Base-by-base conservation (phyloP, 2,888 invertebrate genomes). In the Epinotia ramella region DNA sequence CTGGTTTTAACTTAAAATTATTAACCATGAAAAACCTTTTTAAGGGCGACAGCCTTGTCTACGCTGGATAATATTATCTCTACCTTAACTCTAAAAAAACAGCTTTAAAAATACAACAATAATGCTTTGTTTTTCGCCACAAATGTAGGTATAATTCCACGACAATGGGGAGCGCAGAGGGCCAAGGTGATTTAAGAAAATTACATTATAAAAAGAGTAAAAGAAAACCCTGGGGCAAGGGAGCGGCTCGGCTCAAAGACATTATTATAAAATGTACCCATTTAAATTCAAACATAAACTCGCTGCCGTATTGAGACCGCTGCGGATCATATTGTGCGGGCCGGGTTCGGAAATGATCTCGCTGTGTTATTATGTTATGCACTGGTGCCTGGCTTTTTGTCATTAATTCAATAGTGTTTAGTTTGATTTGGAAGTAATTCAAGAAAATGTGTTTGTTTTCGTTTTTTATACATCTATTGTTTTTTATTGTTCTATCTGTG, bases 101-200 rank as follows among this genome's bases (percentile, higher is more conserved):
- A 6, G 20, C 62, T 73, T 44, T 16, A 63, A 60, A 53, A 73
- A 49, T 12, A n/a, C 53, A 53, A 57, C 49, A 9, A 72, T 72
- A 65, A 74, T 57, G 64, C 70, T 78, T 78, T 78, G 73, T 77
- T 78, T 77, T 75, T 57, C 70, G 68, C 77, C 72, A 59, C 73
- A 76, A 78, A 72, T 64, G 63, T 73, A 78, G 78, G 76, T 81
- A 83, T 84, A 84, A 87, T 84, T 86, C 82, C 78, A 80, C 79
- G 82, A 80, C 81, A 81, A 84, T 87, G 86, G 83, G 81, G 87
- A 89, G 87, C 88, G 88, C 83, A 83, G 85, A 84, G 79, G 81
- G 87, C 85, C 86, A 82, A 84, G 91, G 89, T 93, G 89, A 92
- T 93, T 93, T 91, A 87, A 88, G 90, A 89, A 93, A 94, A 94